Base-by-base conservation (phyloP, 2,888 invertebrate species). In the Lamproptera curius region DNA sequence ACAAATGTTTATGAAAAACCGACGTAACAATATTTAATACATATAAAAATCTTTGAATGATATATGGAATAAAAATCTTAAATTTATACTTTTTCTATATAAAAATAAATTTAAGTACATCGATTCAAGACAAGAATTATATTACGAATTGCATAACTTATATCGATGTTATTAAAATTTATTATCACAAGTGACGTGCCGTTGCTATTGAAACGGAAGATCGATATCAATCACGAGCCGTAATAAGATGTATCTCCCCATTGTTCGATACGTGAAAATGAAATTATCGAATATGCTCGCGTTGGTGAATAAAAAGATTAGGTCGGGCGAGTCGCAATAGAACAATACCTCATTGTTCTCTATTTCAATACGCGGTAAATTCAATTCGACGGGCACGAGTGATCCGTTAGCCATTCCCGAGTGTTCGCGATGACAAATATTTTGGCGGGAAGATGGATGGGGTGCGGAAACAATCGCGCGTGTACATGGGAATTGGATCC, bases 321-420 rank as follows among this genome's bases (percentile, higher is more conserved):
- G 56, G 57, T 64, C 60, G 66, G 52, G 59, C 53, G 51, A 54
- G 53, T 55, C 53, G 55, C 58, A 61, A 63, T 61, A 63, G 73
- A 78, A 81, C 80, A 79, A 81, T 81, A 63, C 65, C 52, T 58
- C 63, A 82, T 82, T 82, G 82, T 83, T 82, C 75, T 75, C 62
- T 44, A 59, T 70, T 73, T 70, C 67, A 71, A 70, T 72, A 70
- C 67, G 63, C 65, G 61, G 69, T 76, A 70, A 77, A 76, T 72
- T 65, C 65, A 67, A 74, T 65, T 57, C 31, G 31, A 52, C 51
- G 41, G 54, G 50, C 20, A 28, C 13, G 26, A 48, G 34, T 50
- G 52, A 67, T 62, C 64, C 58, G 56, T 55, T 53, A 46, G 48
- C 46, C 54, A 49, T 61, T 61, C 59, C 64, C 58, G 59, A 62